A percentile compares a stretch with the other conserved stretches of the same genome.
Evolutionary conservation across 1,140 invertebrate species (phyloP).

Genomic region (Macrobrachium rosenbergii): DNA sequence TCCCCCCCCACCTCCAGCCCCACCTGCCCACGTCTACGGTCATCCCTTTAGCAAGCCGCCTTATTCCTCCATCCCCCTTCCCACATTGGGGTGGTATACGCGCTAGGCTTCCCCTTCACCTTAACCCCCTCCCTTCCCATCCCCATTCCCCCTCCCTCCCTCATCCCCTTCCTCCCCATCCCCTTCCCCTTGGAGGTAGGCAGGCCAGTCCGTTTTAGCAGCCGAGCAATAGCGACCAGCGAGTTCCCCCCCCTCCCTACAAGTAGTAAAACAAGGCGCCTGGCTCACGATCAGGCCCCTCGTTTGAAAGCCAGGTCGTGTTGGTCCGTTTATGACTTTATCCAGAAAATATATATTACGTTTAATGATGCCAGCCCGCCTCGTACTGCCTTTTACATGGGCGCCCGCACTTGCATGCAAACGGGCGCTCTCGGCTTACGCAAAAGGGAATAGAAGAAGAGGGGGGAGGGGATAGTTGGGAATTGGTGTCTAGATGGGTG

Average conservation of each 20-base stretch:
- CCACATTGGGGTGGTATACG: not conserved
- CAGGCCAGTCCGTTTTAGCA: not conserved
- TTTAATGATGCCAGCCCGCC: constrained; percentile 60
- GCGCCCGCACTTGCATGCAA: constrained; percentile 38
- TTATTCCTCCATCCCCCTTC: not conserved
- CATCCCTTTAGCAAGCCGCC: not conserved
- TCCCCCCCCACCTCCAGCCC: not conserved
- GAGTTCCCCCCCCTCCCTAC: not conserved
- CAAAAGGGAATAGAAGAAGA: not conserved
- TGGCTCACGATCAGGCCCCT: constrained; percentile 45
- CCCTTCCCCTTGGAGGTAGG: not conserved
- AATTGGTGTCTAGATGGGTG: no score
- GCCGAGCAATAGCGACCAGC: no score
- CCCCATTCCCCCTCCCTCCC: not conserved
- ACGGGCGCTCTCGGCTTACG: not conserved
- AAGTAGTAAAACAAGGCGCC: constrained; percentile 56
- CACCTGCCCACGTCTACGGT: not conserved
- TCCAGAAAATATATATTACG: constrained; percentile 61
- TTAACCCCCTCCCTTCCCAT: not conserved
- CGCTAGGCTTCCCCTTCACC: not conserved
- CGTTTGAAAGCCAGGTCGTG: constrained; percentile 63
- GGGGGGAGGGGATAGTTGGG: not conserved
- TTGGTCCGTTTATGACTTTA: constrained; percentile 63
- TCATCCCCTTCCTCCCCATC: not conserved
- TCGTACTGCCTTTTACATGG: constrained; percentile 56